These are phyloP conservation scores for Chymomyza procnemis DNA, from an alignment of 2,888 invertebrate species.

Conservation along the genomic window DNA sequence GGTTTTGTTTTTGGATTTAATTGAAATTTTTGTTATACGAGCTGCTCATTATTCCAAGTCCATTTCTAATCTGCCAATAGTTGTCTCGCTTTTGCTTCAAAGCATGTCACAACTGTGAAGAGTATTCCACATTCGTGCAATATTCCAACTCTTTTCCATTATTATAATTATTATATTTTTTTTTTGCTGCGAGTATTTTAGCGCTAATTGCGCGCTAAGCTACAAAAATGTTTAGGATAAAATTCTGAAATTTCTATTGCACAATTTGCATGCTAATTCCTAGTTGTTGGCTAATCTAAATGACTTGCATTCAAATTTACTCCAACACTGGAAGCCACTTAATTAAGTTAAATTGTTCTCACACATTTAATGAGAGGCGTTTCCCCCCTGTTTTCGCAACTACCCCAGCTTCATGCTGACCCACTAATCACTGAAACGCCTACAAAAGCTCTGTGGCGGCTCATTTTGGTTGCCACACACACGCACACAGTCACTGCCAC, in stretches of 20 bases:
- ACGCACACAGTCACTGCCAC: neutral
- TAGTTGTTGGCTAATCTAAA: constrained; percentile 18
- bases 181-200: constrained; percentile 17
- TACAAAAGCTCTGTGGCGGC: neutral
- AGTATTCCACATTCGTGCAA: too few relatives aligned
- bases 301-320: constrained; percentile 23
- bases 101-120: too few relatives aligned
- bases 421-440: neutral
- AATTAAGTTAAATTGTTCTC: constrained; percentile 6
- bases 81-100: too few relatives aligned
- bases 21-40: too few relatives aligned
- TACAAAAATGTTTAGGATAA: constrained; percentile 28
- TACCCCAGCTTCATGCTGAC: too few relatives aligned
- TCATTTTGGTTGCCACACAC: neutral
- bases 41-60: too few relatives aligned
- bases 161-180: constrained; percentile 7
- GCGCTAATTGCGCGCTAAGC: constrained; percentile 38
- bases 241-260: constrained; percentile 23
- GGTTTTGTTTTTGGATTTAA: too few relatives aligned
- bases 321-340: neutral
- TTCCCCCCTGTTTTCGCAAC: too few relatives aligned
- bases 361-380: neutral
- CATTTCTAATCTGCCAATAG: too few relatives aligned
- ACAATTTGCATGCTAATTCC: constrained; percentile 9
- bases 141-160: constrained; percentile 5